phyloP scores from a whole-genome alignment of 1,140 invertebrate genomes.

The Ectropis grisescens region DNA sequence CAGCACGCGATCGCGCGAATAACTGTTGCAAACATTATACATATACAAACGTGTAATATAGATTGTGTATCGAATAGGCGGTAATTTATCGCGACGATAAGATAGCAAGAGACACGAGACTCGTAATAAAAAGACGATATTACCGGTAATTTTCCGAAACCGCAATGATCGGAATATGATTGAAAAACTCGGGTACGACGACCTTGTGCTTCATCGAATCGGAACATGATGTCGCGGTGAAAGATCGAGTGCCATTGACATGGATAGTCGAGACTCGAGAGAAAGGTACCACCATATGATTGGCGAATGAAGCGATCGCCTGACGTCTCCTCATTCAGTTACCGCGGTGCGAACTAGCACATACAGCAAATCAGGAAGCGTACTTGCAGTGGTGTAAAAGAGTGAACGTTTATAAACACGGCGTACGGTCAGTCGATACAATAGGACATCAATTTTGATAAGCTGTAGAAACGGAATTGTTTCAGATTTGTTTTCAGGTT shows the following conservation, averaged over 20 bases:
- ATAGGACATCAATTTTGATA: too few relatives aligned
- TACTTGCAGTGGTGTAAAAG: slow-evolving; percentile 36
- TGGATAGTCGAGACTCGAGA: slow-evolving; percentile 13
- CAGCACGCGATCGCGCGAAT: slow-evolving; percentile 37
- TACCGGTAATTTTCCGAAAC: slow-evolving; percentile 13
- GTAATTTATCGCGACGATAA: slow-evolving; percentile 62
- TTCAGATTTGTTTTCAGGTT: too few relatives aligned
- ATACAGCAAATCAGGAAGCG: slow-evolving; percentile 22
- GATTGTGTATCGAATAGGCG: slow-evolving; percentile 51
- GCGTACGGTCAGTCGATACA: slow-evolving; percentile 14
- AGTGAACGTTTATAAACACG: slow-evolving; percentile 40
- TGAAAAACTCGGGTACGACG: slow-evolving; percentile 24
- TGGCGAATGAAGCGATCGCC: slow-evolving; percentile 16
- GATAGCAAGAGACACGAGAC: slow-evolving; percentile 31
- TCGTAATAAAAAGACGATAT: too few relatives aligned
- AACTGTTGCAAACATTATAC: slow-evolving; percentile 43
- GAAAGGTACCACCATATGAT: slow-evolving; percentile 24
- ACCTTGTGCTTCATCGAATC: slow-evolving; percentile 23
- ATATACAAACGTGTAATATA: slow-evolving; percentile 35
- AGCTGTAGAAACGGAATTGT: too few relatives aligned
- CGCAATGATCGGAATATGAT: slow-evolving; percentile 3
- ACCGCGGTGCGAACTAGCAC: slow-evolving; percentile 26
- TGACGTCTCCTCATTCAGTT: slow-evolving; percentile 15
- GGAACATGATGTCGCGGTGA: slow-evolving; percentile 3
- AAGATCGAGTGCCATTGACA: slow-evolving; percentile 20